Conservation (phyloP, 1,140 invertebrate species). For the Charaxes varanes region DNA sequence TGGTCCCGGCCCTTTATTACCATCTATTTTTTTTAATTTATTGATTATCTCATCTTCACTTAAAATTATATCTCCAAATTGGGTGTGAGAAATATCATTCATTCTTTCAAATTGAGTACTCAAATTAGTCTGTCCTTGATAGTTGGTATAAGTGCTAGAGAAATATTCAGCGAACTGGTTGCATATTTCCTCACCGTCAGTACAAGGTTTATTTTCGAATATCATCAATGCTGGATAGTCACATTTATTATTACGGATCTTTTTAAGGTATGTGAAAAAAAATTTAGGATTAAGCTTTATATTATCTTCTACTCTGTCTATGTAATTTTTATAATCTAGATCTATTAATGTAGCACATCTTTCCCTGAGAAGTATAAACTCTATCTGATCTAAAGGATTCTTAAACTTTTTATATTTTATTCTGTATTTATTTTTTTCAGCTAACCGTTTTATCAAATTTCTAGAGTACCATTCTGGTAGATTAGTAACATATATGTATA, state of each 20-base stretch:
- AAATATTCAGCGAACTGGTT: conserved; percentile 9
- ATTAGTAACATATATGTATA: too few relatives aligned
- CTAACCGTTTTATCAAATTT: conserved; percentile 6
- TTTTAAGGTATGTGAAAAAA: conserved; percentile 12
- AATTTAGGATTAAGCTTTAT: conserved; percentile 13
- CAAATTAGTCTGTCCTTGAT: neutral
- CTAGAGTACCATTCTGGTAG: conserved; percentile 3
- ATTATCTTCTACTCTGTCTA: conserved; percentile 4
- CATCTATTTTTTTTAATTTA: conserved; percentile 11
- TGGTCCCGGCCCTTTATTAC: conserved; percentile 18
- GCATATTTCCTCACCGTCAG: neutral
- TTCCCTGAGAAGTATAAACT: conserved; percentile 7
- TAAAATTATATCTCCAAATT: neutral
- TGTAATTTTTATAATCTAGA: conserved; percentile 7
- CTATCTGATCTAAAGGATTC: conserved; percentile 17
- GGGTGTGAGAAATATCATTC: neutral
- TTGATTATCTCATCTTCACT: neutral
- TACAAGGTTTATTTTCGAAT: neutral
- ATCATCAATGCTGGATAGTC: conserved; percentile 11
- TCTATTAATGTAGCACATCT: conserved; percentile 7
- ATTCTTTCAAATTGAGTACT: too few relatives aligned
- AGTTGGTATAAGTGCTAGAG: conserved; percentile 3
- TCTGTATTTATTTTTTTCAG: conserved; percentile 14
- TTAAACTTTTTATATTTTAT: conserved; percentile 14
- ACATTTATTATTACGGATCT: conserved; percentile 5